A percentile compares a stretch with the other conserved stretches of the same genome.
Evolutionary conservation across 1,140 invertebrate species (phyloP).

Genomic region (Eurosta solidaginis): DNA sequence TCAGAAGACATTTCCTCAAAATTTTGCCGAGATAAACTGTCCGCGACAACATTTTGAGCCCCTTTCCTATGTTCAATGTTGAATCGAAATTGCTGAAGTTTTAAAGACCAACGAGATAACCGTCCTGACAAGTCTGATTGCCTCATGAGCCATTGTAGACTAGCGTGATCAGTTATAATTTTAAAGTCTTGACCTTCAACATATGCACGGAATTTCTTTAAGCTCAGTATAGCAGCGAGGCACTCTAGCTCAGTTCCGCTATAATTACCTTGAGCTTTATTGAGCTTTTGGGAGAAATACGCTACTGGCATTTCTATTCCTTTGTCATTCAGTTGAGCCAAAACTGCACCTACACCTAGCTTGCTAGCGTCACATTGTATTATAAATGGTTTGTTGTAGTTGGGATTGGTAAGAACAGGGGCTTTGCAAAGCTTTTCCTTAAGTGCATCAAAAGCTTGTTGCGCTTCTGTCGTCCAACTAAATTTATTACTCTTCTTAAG

Average conservation of each 20-base stretch:
- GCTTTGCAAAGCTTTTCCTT: background rate
- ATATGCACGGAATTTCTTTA: too few relatives aligned
- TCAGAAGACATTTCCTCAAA: too few relatives aligned
- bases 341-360: conserved; percentile 37
- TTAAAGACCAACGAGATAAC: background rate
- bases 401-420: conserved; percentile 40
- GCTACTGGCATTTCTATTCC: conserved; percentile 29
- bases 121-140: too few relatives aligned
- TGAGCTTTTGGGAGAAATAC: background rate
- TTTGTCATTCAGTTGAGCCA: conserved; percentile 48
- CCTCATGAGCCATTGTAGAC: too few relatives aligned
- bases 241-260: too few relatives aligned
- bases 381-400: too few relatives aligned
- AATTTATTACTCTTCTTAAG: background rate
- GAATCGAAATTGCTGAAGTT: background rate
- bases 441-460: background rate
- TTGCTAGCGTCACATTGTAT: conserved; percentile 34
- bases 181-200: too few relatives aligned
- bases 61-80: background rate
- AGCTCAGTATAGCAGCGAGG: too few relatives aligned
- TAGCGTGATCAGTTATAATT: too few relatives aligned
- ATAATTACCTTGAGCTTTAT: background rate
- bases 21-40: too few relatives aligned
- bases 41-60: too few relatives aligned
- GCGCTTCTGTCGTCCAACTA: background rate